Evolutionary conservation across 37 sponge, comb jelly and placozoan species (phyloP).

Genomic region (Hexactinellida sp.): DNA sequence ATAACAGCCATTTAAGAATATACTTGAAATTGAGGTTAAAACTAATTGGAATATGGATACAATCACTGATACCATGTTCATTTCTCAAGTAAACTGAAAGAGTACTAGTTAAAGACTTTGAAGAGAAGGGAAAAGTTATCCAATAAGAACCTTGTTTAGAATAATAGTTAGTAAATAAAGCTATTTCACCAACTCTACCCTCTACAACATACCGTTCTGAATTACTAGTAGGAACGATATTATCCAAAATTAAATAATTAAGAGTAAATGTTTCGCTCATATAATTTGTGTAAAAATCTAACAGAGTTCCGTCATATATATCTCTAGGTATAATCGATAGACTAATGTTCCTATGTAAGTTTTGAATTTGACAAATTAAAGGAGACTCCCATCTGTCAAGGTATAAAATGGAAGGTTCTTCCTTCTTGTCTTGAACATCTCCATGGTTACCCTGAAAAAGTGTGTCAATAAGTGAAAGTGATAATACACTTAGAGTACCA

Average conservation of each 20-base stretch:
- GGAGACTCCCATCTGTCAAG: background rate
- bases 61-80: background rate
- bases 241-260: background rate
- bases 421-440: background rate
- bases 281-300: background rate
- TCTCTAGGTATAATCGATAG: background rate
- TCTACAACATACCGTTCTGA: background rate
- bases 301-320: background rate
- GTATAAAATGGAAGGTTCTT: background rate
- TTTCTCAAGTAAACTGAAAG: background rate
- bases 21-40: background rate
- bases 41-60: background rate
- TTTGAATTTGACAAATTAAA: background rate
- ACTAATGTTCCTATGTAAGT: background rate
- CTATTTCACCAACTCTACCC: background rate
- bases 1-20: background rate
- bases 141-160: background rate
- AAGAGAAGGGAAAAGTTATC: background rate
- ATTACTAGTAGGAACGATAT: background rate
- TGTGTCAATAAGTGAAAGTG: background rate
- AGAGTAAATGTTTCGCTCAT: background rate
- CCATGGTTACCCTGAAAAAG: background rate
- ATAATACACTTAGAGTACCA: slow-evolving; percentile 1
- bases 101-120: background rate
- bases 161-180: background rate